Conservation (phyloP, 1,140 invertebrate species). For the Centruroides sculpturatus region DNA sequence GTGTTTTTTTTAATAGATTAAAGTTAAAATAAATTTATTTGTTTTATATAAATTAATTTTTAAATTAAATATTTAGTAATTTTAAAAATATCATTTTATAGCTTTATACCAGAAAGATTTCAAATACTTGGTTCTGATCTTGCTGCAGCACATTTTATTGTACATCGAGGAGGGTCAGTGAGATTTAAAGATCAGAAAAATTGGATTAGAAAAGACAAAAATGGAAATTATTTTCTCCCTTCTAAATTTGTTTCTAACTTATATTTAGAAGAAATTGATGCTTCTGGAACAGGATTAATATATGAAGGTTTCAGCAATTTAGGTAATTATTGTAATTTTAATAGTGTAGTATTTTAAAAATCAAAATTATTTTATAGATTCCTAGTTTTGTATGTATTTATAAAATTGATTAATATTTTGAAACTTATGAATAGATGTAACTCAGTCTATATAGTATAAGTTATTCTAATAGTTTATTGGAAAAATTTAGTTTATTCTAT, state of each 20-base stretch:
- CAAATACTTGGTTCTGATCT: constrained; percentile 46
- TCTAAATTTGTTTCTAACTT: constrained; percentile 34
- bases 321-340: constrained; percentile 18
- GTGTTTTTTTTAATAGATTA: no score
- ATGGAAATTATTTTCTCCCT: constrained; percentile 38
- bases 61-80: no score
- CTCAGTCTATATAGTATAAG: no score
- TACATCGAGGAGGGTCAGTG: constrained; percentile 47
- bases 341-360: no score
- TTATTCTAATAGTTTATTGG: no score
- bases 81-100: constrained; percentile 15
- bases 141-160: constrained; percentile 54
- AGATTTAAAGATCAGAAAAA: constrained; percentile 41
- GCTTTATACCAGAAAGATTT: constrained; percentile 29
- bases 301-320: constrained; percentile 56
- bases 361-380: no score
- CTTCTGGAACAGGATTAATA: constrained; percentile 39
- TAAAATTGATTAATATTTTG: no score
- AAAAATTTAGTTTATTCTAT: no score
- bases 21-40: no score
- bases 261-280: constrained; percentile 50
- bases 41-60: no score
- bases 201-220: constrained; percentile 25
- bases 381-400: no score
- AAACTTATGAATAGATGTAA: no score